Conservation (phyloP, 2,797 vertebrate genomes). For the Novumbra hubbsi region DNA sequence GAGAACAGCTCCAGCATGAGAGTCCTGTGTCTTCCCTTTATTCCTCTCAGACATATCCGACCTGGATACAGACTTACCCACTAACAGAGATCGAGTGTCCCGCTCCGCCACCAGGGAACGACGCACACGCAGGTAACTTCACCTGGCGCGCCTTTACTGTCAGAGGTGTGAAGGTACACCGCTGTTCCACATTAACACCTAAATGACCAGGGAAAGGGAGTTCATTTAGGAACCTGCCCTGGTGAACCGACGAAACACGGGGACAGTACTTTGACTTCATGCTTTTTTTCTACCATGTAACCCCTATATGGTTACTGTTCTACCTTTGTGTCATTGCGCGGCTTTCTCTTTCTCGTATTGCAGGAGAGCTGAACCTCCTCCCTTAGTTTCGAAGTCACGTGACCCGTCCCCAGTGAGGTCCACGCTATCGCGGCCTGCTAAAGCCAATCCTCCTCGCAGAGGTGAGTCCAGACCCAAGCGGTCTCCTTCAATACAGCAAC, state of each 20-base stretch:
- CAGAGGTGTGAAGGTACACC: too few relatives aligned
- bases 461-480: conserved; percentile 52
- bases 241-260: too few relatives aligned
- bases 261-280: too few relatives aligned
- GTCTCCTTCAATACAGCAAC: background rate
- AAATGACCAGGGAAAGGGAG: too few relatives aligned
- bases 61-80: conserved; percentile 71
- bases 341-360: background rate
- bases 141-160: background rate
- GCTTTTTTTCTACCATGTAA: too few relatives aligned
- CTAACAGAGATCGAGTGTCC: conserved; percentile 50
- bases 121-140: conserved; percentile 70
- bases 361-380: conserved; percentile 68
- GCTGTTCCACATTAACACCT: too few relatives aligned
- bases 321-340: too few relatives aligned
- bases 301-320: too few relatives aligned
- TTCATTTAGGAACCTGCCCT: too few relatives aligned
- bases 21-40: background rate
- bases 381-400: conserved; percentile 56
- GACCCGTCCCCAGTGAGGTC: conserved; percentile 70
- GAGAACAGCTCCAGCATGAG: background rate
- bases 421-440: conserved; percentile 58
- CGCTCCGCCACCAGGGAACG: conserved; percentile 64
- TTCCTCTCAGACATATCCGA: conserved; percentile 87
- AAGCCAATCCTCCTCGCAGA: conserved; percentile 59